Conservation (phyloP, 2,888 invertebrate species). For the Platycheirus albimanus region DNA sequence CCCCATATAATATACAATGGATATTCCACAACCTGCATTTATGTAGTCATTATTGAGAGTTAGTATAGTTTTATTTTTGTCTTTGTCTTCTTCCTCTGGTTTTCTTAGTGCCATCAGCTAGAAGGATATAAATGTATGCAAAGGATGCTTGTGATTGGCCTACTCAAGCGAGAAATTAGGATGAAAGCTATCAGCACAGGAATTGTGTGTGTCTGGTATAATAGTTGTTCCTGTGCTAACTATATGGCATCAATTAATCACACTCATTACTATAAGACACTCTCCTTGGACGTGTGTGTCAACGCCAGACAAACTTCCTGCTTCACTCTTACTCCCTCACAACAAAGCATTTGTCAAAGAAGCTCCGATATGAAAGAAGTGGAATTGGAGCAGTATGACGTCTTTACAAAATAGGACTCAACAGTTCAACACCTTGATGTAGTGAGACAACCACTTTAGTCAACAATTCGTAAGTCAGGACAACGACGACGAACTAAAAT, state of each 20-base stretch:
- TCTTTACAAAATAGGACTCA: slow-evolving; percentile 49
- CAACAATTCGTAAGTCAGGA: slow-evolving; percentile 65
- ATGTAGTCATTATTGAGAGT: slow-evolving; percentile 39
- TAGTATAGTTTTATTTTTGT: neutral
- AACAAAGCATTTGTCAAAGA: slow-evolving; percentile 61
- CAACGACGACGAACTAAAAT: slow-evolving; percentile 16
- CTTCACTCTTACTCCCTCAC: no score
- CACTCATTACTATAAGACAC: slow-evolving; percentile 54
- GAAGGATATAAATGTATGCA: slow-evolving; percentile 32
- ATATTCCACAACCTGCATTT: slow-evolving; percentile 38
- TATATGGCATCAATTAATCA: slow-evolving; percentile 70
- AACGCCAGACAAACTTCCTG: slow-evolving; percentile 53
- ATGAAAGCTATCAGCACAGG: slow-evolving; percentile 55
- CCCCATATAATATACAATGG: neutral
- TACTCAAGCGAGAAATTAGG: slow-evolving; percentile 68
- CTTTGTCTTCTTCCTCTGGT: neutral
- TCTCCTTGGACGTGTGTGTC: slow-evolving; percentile 56
- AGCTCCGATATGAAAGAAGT: slow-evolving; percentile 51
- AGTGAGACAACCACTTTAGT: slow-evolving; percentile 58
- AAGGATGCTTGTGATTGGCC: slow-evolving; percentile 54
- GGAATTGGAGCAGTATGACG: slow-evolving; percentile 60
- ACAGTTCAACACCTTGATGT: slow-evolving; percentile 22
- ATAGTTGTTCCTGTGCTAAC: slow-evolving; percentile 12
- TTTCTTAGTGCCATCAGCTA: slow-evolving; percentile 3
- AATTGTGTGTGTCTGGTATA: neutral